Base-by-base conservation (phyloP, 2,888 invertebrate genomes). In the Diplazon laetatorius region DNA sequence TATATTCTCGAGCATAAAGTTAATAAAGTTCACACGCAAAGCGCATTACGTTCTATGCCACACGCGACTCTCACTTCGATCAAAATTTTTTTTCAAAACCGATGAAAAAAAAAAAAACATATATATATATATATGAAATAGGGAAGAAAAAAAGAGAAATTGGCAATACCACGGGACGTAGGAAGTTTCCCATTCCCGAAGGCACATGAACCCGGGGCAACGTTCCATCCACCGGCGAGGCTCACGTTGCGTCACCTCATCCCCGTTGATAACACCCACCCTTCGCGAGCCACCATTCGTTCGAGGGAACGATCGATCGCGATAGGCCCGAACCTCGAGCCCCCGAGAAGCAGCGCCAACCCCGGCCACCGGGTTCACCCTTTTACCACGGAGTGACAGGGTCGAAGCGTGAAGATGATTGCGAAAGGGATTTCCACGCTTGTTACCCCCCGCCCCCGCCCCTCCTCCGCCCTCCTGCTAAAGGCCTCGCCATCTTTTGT, bases 401-500 rank as follows among this genome's bases (percentile, higher is more conserved):
- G 73, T 80, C 65, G 62, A 66, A 60, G 62, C 62, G 52, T 57
- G 44, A 73, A 57, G 62, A 79, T 79, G 76, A 79, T 72, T 63
- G 76, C 50, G 72, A 63, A 72, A 76, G 76, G 62, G 75, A 75
- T 71, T 71, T 79, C 48, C 69, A 14, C 65, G 44, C 70, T 30
- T 30, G 70, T 35, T 68, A 42, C 57, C 72, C 68, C 25, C 16
- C 70, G 50, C 8, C 50, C 20, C 37, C 20, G 22, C 37, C 30
- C 4, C 46, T 22, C n/a, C n/a, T n/a, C n/a, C n/a, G n/a, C n/a
- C n/a, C n/a, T n/a, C n/a, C n/a, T n/a, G n/a, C n/a, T n/a, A n/a
- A n/a, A n/a, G n/a, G n/a, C n/a, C n/a, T n/a, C n/a, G n/a, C n/a
- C n/a, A n/a, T n/a, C 35, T 12, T 14, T 20, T 20, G 20, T 44